Percentiles rank a stretch among this genome's conserved stretches.
phyloP scores from a whole-genome alignment of 2,113 vertebrate genomes.

The Perognathus longimembris region DNA sequence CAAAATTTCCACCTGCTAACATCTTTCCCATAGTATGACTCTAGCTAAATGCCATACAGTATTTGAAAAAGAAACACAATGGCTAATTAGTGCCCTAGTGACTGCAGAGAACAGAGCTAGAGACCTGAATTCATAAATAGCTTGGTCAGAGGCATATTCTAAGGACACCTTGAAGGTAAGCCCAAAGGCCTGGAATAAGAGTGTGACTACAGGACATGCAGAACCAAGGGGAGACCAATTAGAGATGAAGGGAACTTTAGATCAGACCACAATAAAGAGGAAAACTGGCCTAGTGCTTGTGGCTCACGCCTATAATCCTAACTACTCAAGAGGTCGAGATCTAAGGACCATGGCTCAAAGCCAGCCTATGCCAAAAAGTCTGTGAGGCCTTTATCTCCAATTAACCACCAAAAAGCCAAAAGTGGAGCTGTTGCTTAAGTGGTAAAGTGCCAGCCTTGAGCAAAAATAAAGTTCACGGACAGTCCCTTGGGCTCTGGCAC shows the following conservation, averaged over 20 bases:
- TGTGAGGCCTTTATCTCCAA: too few species aligned
- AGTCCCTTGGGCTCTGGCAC: too few species aligned
- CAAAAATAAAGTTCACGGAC: too few species aligned
- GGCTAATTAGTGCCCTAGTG: constrained; percentile 33
- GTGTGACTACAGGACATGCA: neutral
- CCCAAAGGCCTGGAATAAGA: neutral
- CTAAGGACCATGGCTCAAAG: too few species aligned
- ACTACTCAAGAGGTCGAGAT: too few species aligned
- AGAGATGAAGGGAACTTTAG: neutral
- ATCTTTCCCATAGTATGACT: neutral
- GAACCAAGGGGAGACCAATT: neutral
- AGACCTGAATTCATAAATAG: neutral
- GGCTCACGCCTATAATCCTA: too few species aligned
- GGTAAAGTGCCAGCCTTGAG: too few species aligned
- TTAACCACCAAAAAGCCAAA: too few species aligned
- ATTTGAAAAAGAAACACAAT: constrained; percentile 5
- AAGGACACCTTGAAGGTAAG: constrained; percentile 35
- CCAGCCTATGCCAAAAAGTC: too few species aligned
- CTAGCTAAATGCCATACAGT: neutral
- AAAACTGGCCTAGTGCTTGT: neutral
- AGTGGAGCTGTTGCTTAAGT: too few species aligned
- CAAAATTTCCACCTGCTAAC: constrained; percentile 43
- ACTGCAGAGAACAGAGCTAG: neutral
- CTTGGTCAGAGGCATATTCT: neutral
- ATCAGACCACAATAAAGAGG: neutral